Evolutionary conservation across 1,140 invertebrate genomes (phyloP), one percentile per base, ranked within the genome.

Genomic region (Hetaerina americana): DNA sequence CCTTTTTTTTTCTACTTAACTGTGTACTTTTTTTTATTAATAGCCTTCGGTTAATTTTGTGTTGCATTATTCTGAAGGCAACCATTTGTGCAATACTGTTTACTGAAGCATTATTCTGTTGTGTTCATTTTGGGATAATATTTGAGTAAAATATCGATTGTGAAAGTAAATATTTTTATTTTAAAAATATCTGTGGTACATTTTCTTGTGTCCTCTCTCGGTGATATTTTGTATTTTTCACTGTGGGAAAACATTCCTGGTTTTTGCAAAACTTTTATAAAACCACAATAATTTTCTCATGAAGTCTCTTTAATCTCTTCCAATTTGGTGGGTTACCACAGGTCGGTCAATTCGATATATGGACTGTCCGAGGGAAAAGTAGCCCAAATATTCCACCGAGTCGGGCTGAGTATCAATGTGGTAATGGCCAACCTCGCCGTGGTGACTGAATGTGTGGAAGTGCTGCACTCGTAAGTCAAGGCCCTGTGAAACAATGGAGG

Each of bases 361-460:
- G 71, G 80, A 82, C 76, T 89, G 85, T 26, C 89, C 93, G 25
- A 93, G 76, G 77, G 88, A 89, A 77, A 96, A 94, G 80, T 95
- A 97, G 0, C 89, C 95, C 74, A 92, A 82, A 80, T 96, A 98
- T 78, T 93, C 88, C 0, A 90, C 93, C 27, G 80, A 84, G 18
- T 90, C 87, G 0, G 96, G 94, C 25, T 93, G 94, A 5, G 90
- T 93, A 82, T 98, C 96, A 78, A 91, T 91, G 81, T 98, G 95
- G 83, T 97, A 98, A 85, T 98, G 96, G 5, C 96, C 96, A 73
- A 92, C 96, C 83, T 94, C 89, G 27, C 89, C 90, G 79, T 93
- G 90, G 77, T 88, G 81, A 78, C 92, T 92, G 80, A 92, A 96
- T 72, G 93, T 93, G 80, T 98, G 96, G 79, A 97, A 97, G 83